Evolutionary conservation across 2,113 vertebrate genomes (phyloP).

Genomic region (Bos indicus): DNA sequence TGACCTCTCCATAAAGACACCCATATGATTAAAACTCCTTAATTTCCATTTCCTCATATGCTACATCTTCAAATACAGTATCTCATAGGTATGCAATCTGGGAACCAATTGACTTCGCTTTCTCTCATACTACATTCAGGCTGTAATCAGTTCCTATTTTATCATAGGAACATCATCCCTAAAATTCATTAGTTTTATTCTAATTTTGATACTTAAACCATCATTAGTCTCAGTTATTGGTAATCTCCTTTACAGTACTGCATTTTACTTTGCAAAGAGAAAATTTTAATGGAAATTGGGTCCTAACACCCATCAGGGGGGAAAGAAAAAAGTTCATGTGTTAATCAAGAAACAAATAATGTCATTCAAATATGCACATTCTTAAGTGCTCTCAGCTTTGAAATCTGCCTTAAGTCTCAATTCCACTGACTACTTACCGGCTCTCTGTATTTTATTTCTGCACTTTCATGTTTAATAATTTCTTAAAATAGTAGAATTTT

Average conservation of each 20-base stretch:
- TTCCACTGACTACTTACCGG: not conserved
- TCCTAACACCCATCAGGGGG: slow-evolving; percentile 23
- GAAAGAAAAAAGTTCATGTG: slow-evolving; percentile 36
- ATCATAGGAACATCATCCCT: slow-evolving; percentile 40
- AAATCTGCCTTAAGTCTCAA: slow-evolving; percentile 44
- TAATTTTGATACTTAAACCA: slow-evolving; percentile 55
- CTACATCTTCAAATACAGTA: slow-evolving; percentile 13
- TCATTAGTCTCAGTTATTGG: slow-evolving; percentile 57
- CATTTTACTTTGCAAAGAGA: slow-evolving; percentile 47
- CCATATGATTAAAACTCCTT: slow-evolving; percentile 41
- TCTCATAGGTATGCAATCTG: slow-evolving; percentile 22
- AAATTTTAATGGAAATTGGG: slow-evolving; percentile 55
- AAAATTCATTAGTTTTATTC: slow-evolving; percentile 55
- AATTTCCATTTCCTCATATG: slow-evolving; percentile 34
- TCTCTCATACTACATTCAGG: slow-evolving; percentile 37
- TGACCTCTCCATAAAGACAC: slow-evolving; percentile 18
- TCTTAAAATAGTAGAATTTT: slow-evolving; percentile 12
- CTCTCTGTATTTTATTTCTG: slow-evolving; percentile 13
- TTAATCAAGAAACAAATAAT: slow-evolving; percentile 70
- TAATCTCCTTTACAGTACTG: slow-evolving; percentile 32
- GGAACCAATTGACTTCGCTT: slow-evolving; percentile 52
- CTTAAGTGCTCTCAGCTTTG: slow-evolving; percentile 35
- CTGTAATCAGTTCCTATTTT: slow-evolving; percentile 60
- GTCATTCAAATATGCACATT: slow-evolving; percentile 61
- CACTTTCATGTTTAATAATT: slow-evolving; percentile 6